phyloP scores from a whole-genome alignment of 2,797 vertebrate genomes.

The Myioborus melanocephalus region DNA sequence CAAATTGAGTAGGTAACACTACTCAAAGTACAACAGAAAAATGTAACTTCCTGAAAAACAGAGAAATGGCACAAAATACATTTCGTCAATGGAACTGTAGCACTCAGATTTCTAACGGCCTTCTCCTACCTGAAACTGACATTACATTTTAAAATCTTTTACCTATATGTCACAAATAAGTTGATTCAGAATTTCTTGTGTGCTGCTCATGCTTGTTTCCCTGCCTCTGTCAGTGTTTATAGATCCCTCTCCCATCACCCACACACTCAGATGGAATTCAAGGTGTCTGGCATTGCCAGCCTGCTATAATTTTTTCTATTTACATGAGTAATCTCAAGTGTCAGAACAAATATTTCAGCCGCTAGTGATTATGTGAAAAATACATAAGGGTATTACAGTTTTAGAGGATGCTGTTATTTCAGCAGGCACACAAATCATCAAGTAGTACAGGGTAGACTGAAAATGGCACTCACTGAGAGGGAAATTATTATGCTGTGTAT shows the following conservation, averaged over 20 bases:
- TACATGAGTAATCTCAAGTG: conserved; percentile 64
- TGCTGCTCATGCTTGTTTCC: neutral
- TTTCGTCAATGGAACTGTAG: neutral
- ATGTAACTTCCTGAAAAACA: neutral
- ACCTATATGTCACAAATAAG: neutral
- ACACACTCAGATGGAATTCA: conserved; percentile 46
- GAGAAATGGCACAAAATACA: neutral
- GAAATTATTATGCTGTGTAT: conserved; percentile 37
- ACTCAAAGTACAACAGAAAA: neutral
- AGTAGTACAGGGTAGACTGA: conserved; percentile 26
- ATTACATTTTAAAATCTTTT: neutral
- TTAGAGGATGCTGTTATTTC: conserved; percentile 47
- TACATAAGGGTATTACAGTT: neutral
- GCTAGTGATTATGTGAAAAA: conserved; percentile 51
- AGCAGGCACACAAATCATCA: conserved; percentile 60
- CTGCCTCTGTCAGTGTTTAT: neutral
- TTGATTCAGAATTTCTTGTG: neutral
- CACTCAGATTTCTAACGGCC: neutral
- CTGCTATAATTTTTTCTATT: conserved; percentile 61
- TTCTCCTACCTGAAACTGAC: neutral
- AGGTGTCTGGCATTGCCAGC: conserved; percentile 54
- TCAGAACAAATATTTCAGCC: conserved; percentile 63
- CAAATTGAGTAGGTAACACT: neutral
- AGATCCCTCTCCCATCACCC: conserved; percentile 34
- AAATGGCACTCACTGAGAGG: conserved; percentile 29